Evolutionary conservation across 2,113 vertebrate genomes (phyloP).

Genomic region (Cepphus grylle): DNA sequence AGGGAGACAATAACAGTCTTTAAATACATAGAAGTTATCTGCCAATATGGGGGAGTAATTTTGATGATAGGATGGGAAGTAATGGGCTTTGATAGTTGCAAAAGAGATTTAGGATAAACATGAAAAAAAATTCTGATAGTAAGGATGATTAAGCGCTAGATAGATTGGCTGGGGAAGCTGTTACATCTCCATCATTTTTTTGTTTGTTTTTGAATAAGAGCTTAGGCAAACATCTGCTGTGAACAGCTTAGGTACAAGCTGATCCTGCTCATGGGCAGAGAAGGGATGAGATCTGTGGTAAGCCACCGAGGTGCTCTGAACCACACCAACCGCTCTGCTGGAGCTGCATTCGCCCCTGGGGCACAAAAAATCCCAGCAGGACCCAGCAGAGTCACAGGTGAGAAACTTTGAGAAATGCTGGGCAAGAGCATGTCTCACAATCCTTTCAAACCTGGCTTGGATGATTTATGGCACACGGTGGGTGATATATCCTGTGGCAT

Average conservation of each 20-base stretch:
- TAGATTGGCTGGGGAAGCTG: neutral
- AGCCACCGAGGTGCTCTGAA: neutral
- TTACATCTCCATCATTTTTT: neutral
- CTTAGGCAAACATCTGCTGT: constrained; percentile 19
- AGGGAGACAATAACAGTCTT: neutral
- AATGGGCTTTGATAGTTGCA: neutral
- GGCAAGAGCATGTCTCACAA: neutral
- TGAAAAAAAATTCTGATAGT: neutral
- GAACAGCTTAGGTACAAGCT: constrained; percentile 4
- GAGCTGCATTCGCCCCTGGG: neutral
- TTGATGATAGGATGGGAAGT: neutral
- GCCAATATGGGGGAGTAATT: neutral
- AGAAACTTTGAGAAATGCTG: neutral
- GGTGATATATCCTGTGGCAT: neutral
- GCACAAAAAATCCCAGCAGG: neutral
- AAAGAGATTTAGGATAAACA: neutral
- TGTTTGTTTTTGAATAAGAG: neutral
- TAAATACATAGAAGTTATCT: neutral
- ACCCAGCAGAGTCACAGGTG: rapidly evolving
- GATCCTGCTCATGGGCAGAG: neutral
- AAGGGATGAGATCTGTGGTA: neutral
- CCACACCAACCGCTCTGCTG: neutral
- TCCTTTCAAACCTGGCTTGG: neutral
- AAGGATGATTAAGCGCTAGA: constrained; percentile 12
- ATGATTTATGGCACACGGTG: neutral